Conservation (phyloP, 2,113 vertebrate species). For the Microtus richardsoni region DNA sequence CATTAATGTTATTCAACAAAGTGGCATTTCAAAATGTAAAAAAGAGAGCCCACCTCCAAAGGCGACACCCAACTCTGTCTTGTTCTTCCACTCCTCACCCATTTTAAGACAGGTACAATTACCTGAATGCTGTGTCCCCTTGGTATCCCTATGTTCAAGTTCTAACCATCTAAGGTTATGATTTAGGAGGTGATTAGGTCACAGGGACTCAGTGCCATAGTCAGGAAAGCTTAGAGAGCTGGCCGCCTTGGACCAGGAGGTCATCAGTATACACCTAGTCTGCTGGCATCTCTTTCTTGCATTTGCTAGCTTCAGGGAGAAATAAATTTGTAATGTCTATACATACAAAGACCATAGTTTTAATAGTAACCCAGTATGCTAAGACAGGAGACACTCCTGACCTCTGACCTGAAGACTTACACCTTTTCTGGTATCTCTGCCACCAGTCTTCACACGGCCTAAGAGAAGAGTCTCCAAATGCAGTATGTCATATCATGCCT, state of each 20-base stretch:
- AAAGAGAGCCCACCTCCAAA: background rate
- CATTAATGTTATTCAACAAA: background rate
- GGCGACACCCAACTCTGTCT: accelerated
- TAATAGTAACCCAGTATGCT: too few relatives aligned
- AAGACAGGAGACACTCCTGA: background rate
- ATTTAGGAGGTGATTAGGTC: background rate
- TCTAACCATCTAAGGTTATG: too few relatives aligned
- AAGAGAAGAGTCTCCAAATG: background rate
- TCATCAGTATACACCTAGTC: background rate
- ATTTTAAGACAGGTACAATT: background rate
- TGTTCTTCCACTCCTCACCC: background rate
- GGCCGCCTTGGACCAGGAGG: background rate
- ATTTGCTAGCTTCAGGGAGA: background rate
- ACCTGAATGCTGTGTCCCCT: background rate
- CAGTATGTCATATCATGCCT: accelerated
- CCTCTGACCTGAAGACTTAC: background rate
- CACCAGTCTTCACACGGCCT: background rate
- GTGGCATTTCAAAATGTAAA: background rate
- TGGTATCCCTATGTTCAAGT: background rate
- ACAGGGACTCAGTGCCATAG: background rate
- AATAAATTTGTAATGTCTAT: background rate
- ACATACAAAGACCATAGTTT: background rate
- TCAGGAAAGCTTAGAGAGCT: background rate
- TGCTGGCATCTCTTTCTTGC: too few relatives aligned
- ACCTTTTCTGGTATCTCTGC: background rate